These are phyloP conservation scores for Mustela nigripes DNA, from an alignment of 2,113 vertebrate species.

Conservation along the genomic window DNA sequence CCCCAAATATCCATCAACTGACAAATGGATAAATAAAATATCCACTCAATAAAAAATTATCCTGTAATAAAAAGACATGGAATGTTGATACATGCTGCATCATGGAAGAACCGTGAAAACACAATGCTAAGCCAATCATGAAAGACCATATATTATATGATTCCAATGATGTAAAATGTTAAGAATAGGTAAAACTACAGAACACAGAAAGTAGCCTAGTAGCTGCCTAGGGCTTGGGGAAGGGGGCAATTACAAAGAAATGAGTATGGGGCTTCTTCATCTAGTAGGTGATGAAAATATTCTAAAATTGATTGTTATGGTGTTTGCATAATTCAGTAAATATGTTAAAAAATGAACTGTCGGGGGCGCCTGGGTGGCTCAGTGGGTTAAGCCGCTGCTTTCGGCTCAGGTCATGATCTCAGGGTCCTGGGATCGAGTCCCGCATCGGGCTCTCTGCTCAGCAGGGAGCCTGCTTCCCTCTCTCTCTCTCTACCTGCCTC, in stretches of 20 bases:
- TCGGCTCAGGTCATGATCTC: too few relatives aligned
- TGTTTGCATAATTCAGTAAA: background rate
- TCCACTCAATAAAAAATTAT: constrained; percentile 28
- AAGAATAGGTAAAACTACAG: constrained; percentile 12
- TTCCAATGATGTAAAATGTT: background rate
- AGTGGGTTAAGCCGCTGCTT: too few relatives aligned
- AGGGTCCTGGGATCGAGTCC: too few relatives aligned
- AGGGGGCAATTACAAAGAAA: background rate
- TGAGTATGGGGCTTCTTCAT: background rate
- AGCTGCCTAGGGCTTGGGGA: background rate
- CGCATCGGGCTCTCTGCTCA: too few relatives aligned
- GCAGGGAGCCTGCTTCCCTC: too few relatives aligned
- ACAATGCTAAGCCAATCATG: constrained; percentile 9
- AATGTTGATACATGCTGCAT: background rate
- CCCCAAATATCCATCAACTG: constrained; percentile 16
- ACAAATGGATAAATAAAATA: constrained; percentile 28
- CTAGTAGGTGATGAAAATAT: constrained; percentile 8
- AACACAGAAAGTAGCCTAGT: constrained; percentile 27
- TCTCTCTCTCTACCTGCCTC: too few relatives aligned
- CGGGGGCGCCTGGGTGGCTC: too few relatives aligned
- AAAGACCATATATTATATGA: background rate
- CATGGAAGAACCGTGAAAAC: constrained; percentile 26
- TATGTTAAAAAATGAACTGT: constrained; percentile 51
- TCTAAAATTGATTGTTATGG: constrained; percentile 10
- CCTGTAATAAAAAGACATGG: constrained; percentile 35